These are phyloP conservation scores for Channa maculata DNA, from an alignment of 2,113 vertebrate species.

Conservation along the genomic window DNA sequence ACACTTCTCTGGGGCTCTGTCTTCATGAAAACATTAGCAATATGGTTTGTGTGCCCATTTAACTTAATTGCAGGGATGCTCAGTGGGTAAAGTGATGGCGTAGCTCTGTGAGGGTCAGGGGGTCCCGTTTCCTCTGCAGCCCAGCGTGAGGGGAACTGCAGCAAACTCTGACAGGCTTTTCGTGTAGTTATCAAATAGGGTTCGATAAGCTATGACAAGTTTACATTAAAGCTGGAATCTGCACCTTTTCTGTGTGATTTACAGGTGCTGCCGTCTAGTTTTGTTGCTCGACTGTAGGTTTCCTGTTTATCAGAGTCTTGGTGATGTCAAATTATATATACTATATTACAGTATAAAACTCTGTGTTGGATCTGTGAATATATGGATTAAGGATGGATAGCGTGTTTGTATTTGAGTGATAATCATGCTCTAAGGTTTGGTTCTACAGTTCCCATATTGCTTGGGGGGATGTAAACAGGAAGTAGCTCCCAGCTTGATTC, in stretches of 20 bases:
- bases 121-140: conserved; percentile 22
- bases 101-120: conserved; percentile 27
- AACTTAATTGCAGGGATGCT: conserved; percentile 56
- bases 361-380: too few species aligned
- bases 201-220: not conserved
- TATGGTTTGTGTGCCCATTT: conserved; percentile 62
- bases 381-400: too few species aligned
- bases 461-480: too few species aligned
- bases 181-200: conserved; percentile 7
- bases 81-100: conserved; percentile 16
- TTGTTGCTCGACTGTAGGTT: too few species aligned
- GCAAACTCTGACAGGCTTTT: not conserved
- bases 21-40: conserved; percentile 56
- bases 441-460: too few species aligned
- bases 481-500: not conserved
- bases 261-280: too few species aligned
- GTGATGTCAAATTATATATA: too few species aligned
- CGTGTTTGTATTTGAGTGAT: too few species aligned
- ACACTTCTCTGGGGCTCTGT: conserved; percentile 40
- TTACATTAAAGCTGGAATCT: not conserved
- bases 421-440: too few species aligned
- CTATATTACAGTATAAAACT: too few species aligned
- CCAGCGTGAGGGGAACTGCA: conserved; percentile 5
- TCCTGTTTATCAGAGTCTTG: too few species aligned
- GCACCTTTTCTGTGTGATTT: too few species aligned